Percentiles rank a stretch among this genome's conserved stretches.
Evolutionary conservation across 2,113 vertebrate genomes (phyloP).

Genomic region (Macquaria ambigua): DNA sequence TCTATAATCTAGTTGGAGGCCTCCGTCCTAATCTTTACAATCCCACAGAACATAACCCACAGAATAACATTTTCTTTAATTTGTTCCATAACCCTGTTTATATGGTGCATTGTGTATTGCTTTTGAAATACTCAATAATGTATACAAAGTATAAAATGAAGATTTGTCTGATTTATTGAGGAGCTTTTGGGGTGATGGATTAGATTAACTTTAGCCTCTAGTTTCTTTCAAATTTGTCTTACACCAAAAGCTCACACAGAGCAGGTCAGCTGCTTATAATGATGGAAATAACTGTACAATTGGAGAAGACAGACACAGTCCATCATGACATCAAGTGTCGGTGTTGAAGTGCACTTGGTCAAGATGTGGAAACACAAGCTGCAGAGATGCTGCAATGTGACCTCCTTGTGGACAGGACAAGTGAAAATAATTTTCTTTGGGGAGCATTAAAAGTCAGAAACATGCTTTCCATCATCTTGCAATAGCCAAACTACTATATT

Average conservation of each 20-base stretch:
- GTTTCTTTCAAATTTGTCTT: background rate
- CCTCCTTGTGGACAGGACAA: background rate
- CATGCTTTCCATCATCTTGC: background rate
- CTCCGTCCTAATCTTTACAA: background rate
- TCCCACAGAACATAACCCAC: background rate
- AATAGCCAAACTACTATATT: background rate
- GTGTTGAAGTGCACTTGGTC: background rate
- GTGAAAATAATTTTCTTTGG: background rate
- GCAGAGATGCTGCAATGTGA: background rate
- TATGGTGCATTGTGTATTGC: background rate
- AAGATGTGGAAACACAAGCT: background rate
- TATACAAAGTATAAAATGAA: background rate
- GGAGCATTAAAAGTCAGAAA: background rate
- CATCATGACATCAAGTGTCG: background rate
- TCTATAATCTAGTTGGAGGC: background rate
- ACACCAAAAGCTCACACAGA: background rate
- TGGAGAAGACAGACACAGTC: background rate
- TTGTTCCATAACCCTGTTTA: background rate
- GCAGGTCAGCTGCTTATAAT: background rate
- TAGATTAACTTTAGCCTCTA: background rate
- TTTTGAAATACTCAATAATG: background rate
- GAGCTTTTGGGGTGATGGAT: background rate
- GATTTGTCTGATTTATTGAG: background rate
- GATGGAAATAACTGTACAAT: background rate
- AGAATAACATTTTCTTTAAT: background rate